Conservation (phyloP, 2,797 vertebrate species). For the Luscinia megarhynchos region DNA sequence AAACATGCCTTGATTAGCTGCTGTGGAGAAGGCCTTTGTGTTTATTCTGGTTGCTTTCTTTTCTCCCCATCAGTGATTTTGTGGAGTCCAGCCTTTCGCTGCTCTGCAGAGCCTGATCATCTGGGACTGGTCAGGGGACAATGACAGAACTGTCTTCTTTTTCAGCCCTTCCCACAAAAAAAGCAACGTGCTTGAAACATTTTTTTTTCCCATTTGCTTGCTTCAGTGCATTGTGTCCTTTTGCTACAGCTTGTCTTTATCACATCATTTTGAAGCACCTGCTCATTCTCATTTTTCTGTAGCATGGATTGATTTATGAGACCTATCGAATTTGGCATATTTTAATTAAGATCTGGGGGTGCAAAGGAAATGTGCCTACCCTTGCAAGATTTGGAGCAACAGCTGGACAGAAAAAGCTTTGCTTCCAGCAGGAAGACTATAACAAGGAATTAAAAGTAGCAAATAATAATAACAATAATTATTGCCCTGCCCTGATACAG, state of each 20-base stretch:
- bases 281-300: constrained; percentile 11
- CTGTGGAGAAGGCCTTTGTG: constrained; percentile 51
- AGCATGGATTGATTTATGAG: neutral
- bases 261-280: neutral
- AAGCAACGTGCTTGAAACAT: constrained; percentile 52
- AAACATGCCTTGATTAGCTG: constrained; percentile 64
- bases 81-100: constrained; percentile 53
- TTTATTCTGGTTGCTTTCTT: constrained; percentile 72
- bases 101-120: constrained; percentile 69
- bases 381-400: neutral
- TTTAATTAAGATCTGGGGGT: neutral
- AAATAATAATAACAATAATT: neutral
- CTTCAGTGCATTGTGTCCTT: constrained; percentile 52
- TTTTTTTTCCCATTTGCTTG: constrained; percentile 21
- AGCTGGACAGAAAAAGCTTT: neutral
- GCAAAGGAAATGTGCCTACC: neutral
- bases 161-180: constrained; percentile 72
- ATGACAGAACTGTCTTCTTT: constrained; percentile 82
- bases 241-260: constrained; percentile 23
- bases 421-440: neutral
- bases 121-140: constrained; percentile 80
- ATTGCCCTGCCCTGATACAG: neutral
- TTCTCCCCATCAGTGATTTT: constrained; percentile 63
- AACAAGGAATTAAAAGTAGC: neutral
- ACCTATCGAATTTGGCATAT: neutral